Conservation (phyloP, 37 sponge, comb jelly and placozoan species). For the Axinella damicornis region DNA sequence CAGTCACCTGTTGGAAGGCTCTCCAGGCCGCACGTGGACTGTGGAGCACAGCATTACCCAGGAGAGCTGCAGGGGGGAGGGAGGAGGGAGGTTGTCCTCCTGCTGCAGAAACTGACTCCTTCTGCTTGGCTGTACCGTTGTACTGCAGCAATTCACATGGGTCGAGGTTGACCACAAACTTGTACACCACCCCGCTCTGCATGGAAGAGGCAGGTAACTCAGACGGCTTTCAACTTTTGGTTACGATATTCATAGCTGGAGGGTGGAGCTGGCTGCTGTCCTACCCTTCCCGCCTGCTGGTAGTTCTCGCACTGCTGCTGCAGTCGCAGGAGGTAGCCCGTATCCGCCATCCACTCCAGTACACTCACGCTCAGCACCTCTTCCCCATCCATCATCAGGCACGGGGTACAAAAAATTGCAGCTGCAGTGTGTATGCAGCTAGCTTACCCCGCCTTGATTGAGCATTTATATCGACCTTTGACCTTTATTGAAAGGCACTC, state of each 20-base stretch:
- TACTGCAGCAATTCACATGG: slow-evolving; percentile 30
- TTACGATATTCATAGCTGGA: too few species aligned
- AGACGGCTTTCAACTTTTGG: too few species aligned
- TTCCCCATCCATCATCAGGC: background rate
- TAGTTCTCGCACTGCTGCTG: background rate
- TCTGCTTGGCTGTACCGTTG: slow-evolving; percentile 9
- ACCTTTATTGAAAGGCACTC: background rate
- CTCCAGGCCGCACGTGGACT: slow-evolving; percentile 30
- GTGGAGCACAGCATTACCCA: slow-evolving; percentile 52
- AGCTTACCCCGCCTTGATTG: background rate
- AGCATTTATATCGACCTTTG: background rate
- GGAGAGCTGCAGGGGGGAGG: slow-evolving; percentile 19
- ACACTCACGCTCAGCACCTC: background rate
- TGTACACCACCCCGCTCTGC: background rate
- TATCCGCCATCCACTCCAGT: background rate
- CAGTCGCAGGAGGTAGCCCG: background rate
- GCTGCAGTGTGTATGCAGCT: too few species aligned
- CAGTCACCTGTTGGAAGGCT: slow-evolving; percentile 15
- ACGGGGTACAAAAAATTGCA: too few species aligned
- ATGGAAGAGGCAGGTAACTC: background rate
- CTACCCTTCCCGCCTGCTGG: background rate
- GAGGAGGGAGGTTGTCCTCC: too few species aligned
- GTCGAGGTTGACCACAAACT: slow-evolving; percentile 31
- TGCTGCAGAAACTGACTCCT: too few species aligned
- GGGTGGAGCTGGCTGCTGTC: too few species aligned